Conservation (phyloP, 37 sponge, comb jelly and placozoan species). For the Ephydatia muelleri region DNA sequence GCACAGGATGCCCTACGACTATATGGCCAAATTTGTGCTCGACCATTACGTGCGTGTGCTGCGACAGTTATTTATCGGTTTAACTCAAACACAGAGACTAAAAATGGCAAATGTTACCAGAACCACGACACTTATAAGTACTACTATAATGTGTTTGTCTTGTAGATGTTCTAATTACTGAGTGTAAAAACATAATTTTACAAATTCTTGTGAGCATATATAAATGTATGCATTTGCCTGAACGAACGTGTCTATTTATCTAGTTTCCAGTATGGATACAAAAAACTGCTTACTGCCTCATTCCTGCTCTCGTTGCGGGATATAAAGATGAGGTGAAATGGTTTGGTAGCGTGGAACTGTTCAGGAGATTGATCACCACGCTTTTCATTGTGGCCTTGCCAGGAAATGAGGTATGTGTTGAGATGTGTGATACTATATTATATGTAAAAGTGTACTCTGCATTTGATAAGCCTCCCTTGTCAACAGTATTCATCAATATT, state of each 20-base stretch:
- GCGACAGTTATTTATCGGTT: too few species aligned
- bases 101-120: too few species aligned
- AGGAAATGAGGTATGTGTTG: background rate
- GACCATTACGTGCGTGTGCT: too few species aligned
- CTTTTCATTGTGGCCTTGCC: slow-evolving; percentile 40
- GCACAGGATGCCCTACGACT: too few species aligned
- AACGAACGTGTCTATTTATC: background rate
- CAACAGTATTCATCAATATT: slow-evolving; percentile 25
- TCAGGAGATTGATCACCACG: slow-evolving; percentile 34
- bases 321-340: slow-evolving; percentile 39
- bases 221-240: background rate
- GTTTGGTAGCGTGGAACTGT: slow-evolving; percentile 67
- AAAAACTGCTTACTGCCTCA: slow-evolving; percentile 5
- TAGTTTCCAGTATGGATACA: background rate
- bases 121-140: too few species aligned
- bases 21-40: too few species aligned
- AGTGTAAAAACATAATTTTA: too few species aligned
- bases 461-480: background rate
- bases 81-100: too few species aligned
- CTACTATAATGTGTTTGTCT: too few species aligned
- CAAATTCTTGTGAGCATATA: too few species aligned
- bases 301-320: slow-evolving; percentile 4
- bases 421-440: background rate
- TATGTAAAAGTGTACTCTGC: too few species aligned
- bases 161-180: too few species aligned